Percentiles rank a stretch among this genome's conserved stretches.
Evolutionary conservation across 2,888 invertebrate species (phyloP).

Genomic region (Lycia hirtaria): DNA sequence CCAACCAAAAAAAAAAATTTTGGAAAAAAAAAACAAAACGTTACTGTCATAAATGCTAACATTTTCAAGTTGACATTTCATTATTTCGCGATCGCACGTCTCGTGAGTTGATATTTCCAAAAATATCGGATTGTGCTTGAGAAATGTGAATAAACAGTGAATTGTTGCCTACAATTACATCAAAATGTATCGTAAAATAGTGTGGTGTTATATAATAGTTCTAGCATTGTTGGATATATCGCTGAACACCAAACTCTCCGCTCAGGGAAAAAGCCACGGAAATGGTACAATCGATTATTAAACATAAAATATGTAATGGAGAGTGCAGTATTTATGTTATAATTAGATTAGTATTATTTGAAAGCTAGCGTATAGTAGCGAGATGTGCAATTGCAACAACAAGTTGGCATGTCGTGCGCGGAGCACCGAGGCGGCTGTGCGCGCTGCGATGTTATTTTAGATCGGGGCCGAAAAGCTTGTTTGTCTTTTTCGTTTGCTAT

Average conservation of each 20-base stretch:
- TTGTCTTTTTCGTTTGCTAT: constrained; percentile 58
- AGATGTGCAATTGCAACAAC: constrained; percentile 44
- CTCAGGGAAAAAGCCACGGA: constrained; percentile 91
- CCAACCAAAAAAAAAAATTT: no score
- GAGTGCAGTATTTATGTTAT: background rate
- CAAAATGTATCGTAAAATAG: constrained; percentile 84
- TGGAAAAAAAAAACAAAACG: no score
- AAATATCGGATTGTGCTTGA: constrained; percentile 59
- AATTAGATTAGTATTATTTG: background rate
- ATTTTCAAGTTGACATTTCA: constrained; percentile 41
- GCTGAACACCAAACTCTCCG: constrained; percentile 88
- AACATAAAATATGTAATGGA: constrained; percentile 32
- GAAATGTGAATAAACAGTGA: constrained; percentile 75
- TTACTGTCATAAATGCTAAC: no score
- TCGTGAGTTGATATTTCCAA: constrained; percentile 51
- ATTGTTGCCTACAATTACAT: constrained; percentile 52
- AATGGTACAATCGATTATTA: constrained; percentile 87
- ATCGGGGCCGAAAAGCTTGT: constrained; percentile 62
- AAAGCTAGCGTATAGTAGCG: background rate
- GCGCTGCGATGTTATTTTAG: constrained; percentile 67
- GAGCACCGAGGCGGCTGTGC: constrained; percentile 44
- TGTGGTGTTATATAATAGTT: constrained; percentile 88
- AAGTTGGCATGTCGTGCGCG: constrained; percentile 51
- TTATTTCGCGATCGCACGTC: constrained; percentile 58
- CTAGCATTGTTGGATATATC: constrained; percentile 88